Evolutionary conservation across 2,888 invertebrate species (phyloP), one percentile per base, ranked within the genome.

Genomic region (Lasius platythorax): DNA sequence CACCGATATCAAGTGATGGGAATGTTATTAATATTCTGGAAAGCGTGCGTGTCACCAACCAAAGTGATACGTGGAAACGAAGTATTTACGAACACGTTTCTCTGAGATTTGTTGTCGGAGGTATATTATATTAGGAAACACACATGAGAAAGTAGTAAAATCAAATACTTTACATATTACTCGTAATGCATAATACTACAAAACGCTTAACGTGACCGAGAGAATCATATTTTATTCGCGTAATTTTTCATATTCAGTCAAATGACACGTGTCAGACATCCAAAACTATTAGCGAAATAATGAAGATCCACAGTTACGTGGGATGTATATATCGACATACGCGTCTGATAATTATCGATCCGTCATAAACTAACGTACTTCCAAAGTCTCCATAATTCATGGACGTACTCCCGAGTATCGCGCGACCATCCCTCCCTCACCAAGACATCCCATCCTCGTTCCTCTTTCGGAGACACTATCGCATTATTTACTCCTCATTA

Each of bases 401-500:
- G 73, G 73, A 28, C 46, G 46, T 61, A 73, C 37, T 81, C 79
- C 58, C 43, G 73, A 72, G 61, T 73, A 81, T 81, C 61, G 79
- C 61, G 68, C 61, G 23, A 23, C 23, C 53, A 63, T 40, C 50
- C 50, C 6, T 53, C 79, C 28, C 78, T 50, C n/a, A 15, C 50
- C n/a, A n/a, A 70, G 63, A 79, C 50, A 61, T 53, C 61, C 12
- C 58, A 30, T 68, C n/a, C 23, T 30, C 40, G 40, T 37, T 63
- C 82, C 68, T 82, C 84, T 85, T 81, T 79, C 78, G 46, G 53
- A 37, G 56, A 85, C 85, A 53, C 74, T 75, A 88, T 88, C 89
- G 86, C 90, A 87, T 90, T 90, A 88, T 90, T 89, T 90, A 87
- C 87, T 87, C 85, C 86, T 89, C 86, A 83, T 90, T 90, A 90